Conservation (phyloP, 37 sponge, comb jelly and placozoan genomes). For the Ianthella basta region DNA sequence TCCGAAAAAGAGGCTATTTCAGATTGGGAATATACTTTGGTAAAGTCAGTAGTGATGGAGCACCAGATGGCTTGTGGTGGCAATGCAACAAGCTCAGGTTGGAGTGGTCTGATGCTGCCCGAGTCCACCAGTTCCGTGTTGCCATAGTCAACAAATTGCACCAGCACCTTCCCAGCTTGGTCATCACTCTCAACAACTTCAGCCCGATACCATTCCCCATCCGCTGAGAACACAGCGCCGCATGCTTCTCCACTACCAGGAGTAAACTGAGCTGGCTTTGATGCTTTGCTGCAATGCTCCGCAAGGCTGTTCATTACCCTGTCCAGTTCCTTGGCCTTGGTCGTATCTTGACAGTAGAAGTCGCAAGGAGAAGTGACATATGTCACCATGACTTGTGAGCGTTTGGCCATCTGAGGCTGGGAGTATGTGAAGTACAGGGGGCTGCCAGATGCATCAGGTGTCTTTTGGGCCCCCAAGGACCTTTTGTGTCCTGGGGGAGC, state of each 20-base stretch:
- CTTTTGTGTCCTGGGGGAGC: not conserved
- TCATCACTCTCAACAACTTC: slow-evolving; percentile 9
- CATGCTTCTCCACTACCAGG: slow-evolving; percentile 11
- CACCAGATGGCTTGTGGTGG: slow-evolving; percentile 60
- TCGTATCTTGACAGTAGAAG: slow-evolving; percentile 16
- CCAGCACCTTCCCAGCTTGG: slow-evolving; percentile 3
- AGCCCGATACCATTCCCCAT: slow-evolving; percentile 76
- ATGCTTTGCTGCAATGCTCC: not conserved
- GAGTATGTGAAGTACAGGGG: not conserved
- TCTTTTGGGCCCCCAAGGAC: too few species aligned
- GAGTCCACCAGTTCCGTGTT: slow-evolving; percentile 51
- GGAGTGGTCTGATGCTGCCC: slow-evolving; percentile 24
- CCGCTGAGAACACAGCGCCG: slow-evolving; percentile 59
- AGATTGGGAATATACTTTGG: slow-evolving; percentile 23
- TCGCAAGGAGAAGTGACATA: not conserved
- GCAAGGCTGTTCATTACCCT: slow-evolving; percentile 3
- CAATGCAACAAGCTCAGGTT: slow-evolving; percentile 23
- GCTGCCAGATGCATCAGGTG: not conserved
- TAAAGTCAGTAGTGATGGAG: not conserved
- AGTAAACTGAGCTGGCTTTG: not conserved
- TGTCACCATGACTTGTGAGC: not conserved
- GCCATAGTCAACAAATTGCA: slow-evolving; percentile 81
- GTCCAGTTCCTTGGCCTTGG: not conserved
- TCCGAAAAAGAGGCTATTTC: slow-evolving; percentile 20
- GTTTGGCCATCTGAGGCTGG: not conserved